Evolutionary conservation across 2,113 vertebrate genomes (phyloP).

Genomic region (Aldabrachelys gigantea): DNA sequence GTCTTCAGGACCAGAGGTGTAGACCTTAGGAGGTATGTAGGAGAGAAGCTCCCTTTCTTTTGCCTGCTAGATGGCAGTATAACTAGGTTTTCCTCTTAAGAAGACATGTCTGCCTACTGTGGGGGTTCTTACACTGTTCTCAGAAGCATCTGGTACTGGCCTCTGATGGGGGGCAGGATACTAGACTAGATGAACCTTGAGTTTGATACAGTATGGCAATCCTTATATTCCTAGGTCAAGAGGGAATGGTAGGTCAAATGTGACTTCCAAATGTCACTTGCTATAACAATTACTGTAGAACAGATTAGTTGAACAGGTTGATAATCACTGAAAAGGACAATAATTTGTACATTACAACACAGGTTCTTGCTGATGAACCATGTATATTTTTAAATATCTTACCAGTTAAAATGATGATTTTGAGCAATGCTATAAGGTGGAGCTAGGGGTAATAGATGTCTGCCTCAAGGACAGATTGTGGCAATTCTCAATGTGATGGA

Average conservation of each 20-base stretch:
- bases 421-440: not conserved
- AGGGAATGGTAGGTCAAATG: fast-evolving
- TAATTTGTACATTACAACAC: not conserved
- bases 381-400: not conserved
- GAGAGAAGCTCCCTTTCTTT: fast-evolving
- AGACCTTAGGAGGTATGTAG: not conserved
- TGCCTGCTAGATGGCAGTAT: not conserved
- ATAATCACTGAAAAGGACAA: too few species aligned
- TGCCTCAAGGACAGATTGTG: not conserved
- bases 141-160: not conserved
- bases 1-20: not conserved
- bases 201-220: not conserved
- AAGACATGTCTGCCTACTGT: not conserved
- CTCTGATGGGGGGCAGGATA: not conserved
- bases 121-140: not conserved
- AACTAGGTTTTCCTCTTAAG: not conserved
- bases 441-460: not conserved
- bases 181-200: not conserved
- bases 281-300: not conserved
- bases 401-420: not conserved
- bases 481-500: not conserved
- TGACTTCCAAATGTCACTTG: fast-evolving
- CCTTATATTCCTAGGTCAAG: not conserved
- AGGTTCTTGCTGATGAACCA: not conserved
- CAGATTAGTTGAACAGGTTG: not conserved